Percentiles rank a stretch among this genome's conserved stretches.
phyloP scores from a whole-genome alignment of 1,140 invertebrate genomes.

The Orussus abietinus region DNA sequence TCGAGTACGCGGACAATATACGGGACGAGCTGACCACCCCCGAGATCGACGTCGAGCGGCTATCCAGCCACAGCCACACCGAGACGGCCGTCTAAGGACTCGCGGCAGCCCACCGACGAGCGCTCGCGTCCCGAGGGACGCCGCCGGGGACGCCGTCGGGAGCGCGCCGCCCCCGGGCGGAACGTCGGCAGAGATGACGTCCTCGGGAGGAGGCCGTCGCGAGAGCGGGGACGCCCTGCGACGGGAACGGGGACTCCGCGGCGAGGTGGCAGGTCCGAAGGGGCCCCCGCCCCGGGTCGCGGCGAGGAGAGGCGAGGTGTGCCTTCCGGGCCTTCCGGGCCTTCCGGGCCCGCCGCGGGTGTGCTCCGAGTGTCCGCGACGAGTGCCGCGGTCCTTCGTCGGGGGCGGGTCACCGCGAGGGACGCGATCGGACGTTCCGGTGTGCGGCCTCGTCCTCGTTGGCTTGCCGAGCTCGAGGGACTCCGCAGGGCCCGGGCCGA shows the following conservation, averaged over 20 bases:
- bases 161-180: conserved; percentile 1
- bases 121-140: conserved; percentile 3
- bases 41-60: conserved; percentile 84
- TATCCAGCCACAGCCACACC: conserved; percentile 88
- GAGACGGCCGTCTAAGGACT: conserved; percentile 78
- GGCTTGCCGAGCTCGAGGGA: no score
- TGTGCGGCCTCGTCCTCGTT: no score
- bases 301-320: conserved; percentile 10
- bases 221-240: conserved; percentile 4
- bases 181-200: conserved; percentile 1
- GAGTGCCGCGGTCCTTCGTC: no score
- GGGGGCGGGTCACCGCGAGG: no score
- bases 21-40: conserved; percentile 82
- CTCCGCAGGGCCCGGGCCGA: conserved; percentile 2
- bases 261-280: background rate
- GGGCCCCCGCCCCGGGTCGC: background rate
- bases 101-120: background rate
- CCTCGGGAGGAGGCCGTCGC: background rate
- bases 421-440: no score
- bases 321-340: no score
- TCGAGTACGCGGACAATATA: conserved; percentile 86
- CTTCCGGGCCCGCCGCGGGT: no score
- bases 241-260: background rate
- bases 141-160: conserved; percentile 1
- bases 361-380: no score